Evolutionary conservation across 2,113 vertebrate genomes (phyloP), one percentile per base, ranked within the genome.

Genomic region (Gobio gobio): DNA sequence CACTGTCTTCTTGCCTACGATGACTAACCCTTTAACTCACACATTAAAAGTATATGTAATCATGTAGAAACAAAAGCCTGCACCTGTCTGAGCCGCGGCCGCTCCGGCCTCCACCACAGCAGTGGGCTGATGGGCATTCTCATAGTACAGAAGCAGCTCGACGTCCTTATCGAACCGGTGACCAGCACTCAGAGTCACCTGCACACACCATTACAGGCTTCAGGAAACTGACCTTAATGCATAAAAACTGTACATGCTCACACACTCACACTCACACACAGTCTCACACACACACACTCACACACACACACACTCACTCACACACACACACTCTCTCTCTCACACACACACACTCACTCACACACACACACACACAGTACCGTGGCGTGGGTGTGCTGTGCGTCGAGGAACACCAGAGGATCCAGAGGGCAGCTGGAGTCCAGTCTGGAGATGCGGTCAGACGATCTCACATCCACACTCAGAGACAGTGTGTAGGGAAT

Each of bases 401-500:
- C 22, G 68, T 88, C 91, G 1, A 93, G 89, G 84, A 94, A 95
- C 81, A 91, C 74, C 43, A 94, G 45, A 51, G 95, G 91, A 6
- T 89, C 90, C 85, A 96, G 89, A 24, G 89, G 33, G 81, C 93
- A 95, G 83, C 87, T 96, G 88, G 94, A 96, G 43, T 95, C 92
- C 5, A 97, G 90, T 80, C 88, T 95, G 73, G 90, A 86, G 63
- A 97, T 89, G 78, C 93, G 91, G n/a, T 91, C 92, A 68, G 94
- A 90, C 82, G 95, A 95, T 61, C 73, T 92, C 86, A 96, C 72
- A 24, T 87, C 88, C 66, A 88, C 91, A 3, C 20, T 89, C 81
- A 97, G 85, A 80, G 89, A 91, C 86, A 97, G 91, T 40, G 91
- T 94, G 89, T 96, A 97, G 9, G 96, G 94, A 26, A 94, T 86